These are phyloP conservation scores for Phocoena phocoena DNA, from an alignment of 2,113 vertebrate genomes.

Conservation along the genomic window DNA sequence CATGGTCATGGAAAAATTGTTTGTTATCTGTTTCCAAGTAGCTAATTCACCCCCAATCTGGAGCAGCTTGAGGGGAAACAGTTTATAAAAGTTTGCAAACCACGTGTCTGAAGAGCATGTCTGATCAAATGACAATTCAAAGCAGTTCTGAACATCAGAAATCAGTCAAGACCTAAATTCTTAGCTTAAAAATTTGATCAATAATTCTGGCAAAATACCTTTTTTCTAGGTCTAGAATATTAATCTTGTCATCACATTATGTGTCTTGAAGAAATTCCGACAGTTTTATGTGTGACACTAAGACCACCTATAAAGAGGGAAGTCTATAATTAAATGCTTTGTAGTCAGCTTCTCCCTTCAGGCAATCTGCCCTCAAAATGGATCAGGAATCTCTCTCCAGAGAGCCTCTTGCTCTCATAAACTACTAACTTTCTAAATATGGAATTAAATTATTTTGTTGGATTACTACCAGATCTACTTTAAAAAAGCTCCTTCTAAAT, in stretches of 20 bases:
- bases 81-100: background rate
- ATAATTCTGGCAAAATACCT: background rate
- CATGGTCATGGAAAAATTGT: background rate
- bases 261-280: conserved; percentile 69
- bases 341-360: conserved; percentile 64
- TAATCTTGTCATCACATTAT: background rate
- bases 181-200: background rate
- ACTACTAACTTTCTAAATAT: conserved; percentile 72
- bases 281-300: conserved; percentile 78
- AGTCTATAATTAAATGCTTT: conserved; percentile 80
- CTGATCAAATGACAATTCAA: background rate
- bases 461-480: conserved; percentile 34
- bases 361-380: conserved; percentile 82
- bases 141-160: background rate
- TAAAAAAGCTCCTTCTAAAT: conserved; percentile 26
- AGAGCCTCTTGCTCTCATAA: conserved; percentile 76
- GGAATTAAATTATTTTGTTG: conserved; percentile 63
- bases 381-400: conserved; percentile 77
- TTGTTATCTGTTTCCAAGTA: background rate
- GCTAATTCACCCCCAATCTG: background rate
- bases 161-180: background rate
- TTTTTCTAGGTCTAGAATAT: background rate
- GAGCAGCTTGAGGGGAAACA: background rate
- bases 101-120: background rate
- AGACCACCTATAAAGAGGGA: conserved; percentile 73